These are phyloP conservation scores for Drosophila falleni DNA, from an alignment of 2,888 invertebrate genomes.

Conservation along the genomic window DNA sequence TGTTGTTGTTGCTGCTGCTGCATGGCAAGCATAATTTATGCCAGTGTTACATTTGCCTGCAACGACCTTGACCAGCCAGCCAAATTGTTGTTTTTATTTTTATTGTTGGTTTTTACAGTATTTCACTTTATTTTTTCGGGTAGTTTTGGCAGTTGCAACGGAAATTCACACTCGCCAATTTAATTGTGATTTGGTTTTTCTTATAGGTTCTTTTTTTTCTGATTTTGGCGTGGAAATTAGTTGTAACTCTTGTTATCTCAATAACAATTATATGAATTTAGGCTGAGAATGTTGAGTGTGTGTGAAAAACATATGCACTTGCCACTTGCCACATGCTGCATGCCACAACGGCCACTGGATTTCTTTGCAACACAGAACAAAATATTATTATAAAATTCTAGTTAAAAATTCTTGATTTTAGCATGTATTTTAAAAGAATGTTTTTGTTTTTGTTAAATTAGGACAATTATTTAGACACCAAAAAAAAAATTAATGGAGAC, in stretches of 20 bases:
- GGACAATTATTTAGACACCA: too few species aligned
- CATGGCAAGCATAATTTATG: slow-evolving; percentile 73
- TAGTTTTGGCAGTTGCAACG: slow-evolving; percentile 55
- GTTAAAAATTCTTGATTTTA: too few species aligned
- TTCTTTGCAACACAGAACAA: not conserved
- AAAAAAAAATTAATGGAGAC: too few species aligned
- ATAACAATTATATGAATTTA: slow-evolving; percentile 37
- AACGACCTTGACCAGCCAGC: slow-evolving; percentile 72
- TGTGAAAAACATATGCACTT: slow-evolving; percentile 17
- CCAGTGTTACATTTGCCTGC: slow-evolving; percentile 75
- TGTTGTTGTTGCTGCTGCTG: slow-evolving; percentile 32
- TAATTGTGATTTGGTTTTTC: slow-evolving; percentile 53
- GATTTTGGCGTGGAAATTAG: slow-evolving; percentile 62
- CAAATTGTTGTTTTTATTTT: slow-evolving; percentile 47
- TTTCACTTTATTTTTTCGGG: slow-evolving; percentile 8
- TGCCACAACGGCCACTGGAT: slow-evolving; percentile 1
- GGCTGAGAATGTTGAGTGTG: slow-evolving; percentile 35
- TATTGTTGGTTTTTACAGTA: slow-evolving; percentile 24
- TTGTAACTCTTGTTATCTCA: slow-evolving; percentile 47
- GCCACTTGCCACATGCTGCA: slow-evolving; percentile 8
- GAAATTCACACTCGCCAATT: slow-evolving; percentile 78
- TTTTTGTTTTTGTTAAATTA: too few species aligned
- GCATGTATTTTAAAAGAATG: too few species aligned
- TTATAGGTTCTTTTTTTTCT: not conserved
- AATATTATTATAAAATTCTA: too few species aligned